Evolutionary conservation across 2,888 invertebrate species (phyloP).

Genomic region (Metellina segmentata): DNA sequence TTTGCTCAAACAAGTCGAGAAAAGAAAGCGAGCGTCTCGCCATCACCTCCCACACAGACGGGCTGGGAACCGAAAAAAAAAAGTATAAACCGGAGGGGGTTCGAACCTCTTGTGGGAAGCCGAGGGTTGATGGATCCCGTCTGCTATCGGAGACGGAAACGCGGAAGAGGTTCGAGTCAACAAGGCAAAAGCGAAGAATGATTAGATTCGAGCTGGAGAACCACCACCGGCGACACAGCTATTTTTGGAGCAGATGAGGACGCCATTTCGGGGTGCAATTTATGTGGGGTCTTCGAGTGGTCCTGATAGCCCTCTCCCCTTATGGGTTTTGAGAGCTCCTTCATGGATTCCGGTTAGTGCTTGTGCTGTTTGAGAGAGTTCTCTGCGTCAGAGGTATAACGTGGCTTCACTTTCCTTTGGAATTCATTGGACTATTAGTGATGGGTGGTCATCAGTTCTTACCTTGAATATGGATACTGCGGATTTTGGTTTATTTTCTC

Average conservation of each 20-base stretch:
- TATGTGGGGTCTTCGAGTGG: conserved; percentile 9
- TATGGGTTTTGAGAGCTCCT: not conserved
- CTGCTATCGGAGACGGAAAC: conserved; percentile 23
- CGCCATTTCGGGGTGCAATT: conserved; percentile 4
- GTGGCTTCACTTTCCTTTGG: not conserved
- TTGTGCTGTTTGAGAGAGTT: not conserved
- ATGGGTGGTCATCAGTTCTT: no score
- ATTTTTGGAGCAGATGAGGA: not conserved
- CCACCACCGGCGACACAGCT: conserved; percentile 25
- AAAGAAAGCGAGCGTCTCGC: not conserved
- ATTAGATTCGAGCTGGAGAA: not conserved
- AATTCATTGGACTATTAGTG: not conserved
- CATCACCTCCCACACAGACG: not conserved
- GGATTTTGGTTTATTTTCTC: no score
- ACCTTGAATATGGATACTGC: no score
- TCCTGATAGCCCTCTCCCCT: not conserved
- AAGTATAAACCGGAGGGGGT: not conserved
- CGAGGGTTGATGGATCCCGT: conserved; percentile 32
- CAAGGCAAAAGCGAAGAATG: conserved; percentile 20
- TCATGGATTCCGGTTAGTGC: not conserved
- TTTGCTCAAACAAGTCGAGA: not conserved
- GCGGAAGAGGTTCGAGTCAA: conserved; percentile 36
- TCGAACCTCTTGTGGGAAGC: conserved; percentile 6
- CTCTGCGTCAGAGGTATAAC: not conserved
- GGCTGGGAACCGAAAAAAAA: not conserved